Conservation (phyloP, 2,797 vertebrate species). For the Lagodon rhomboides region DNA sequence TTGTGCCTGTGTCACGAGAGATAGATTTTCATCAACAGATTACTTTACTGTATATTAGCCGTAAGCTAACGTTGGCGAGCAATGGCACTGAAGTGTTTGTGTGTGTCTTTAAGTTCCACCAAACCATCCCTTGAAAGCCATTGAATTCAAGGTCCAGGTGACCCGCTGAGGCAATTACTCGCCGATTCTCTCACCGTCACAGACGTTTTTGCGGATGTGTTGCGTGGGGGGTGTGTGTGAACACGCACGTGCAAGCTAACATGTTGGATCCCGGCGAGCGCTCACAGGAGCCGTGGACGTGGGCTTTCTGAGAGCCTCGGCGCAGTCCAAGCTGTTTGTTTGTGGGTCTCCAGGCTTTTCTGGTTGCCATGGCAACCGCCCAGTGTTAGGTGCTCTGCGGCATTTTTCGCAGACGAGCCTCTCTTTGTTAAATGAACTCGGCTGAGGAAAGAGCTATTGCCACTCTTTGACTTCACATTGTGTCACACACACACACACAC, state of each 20-base stretch:
- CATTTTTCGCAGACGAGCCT: slow-evolving; percentile 66
- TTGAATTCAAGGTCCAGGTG: neutral
- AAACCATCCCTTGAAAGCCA: neutral
- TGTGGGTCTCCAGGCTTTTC: slow-evolving; percentile 66
- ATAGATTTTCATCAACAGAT: no score
- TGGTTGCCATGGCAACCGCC: slow-evolving; percentile 71
- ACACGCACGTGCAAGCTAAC: neutral
- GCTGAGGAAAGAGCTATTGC: slow-evolving; percentile 63
- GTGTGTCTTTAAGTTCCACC: neutral
- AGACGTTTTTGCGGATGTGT: slow-evolving; percentile 34
- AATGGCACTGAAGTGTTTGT: no score
- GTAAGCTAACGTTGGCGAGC: no score
- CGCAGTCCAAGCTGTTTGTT: slow-evolving; percentile 69
- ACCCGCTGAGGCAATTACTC: neutral
- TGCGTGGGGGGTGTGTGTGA: slow-evolving; percentile 27
- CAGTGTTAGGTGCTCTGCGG: slow-evolving; percentile 65
- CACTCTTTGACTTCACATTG: slow-evolving; percentile 56
- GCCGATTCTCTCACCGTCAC: neutral
- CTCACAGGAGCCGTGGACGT: slow-evolving; percentile 15
- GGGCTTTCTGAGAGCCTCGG: slow-evolving; percentile 41
- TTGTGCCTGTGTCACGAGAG: no score
- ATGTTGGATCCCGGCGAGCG: slow-evolving; percentile 15
- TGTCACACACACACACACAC: slow-evolving; percentile 29
- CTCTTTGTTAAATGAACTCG: slow-evolving; percentile 59
- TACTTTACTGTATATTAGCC: no score